phyloP scores from a whole-genome alignment of 2,113 vertebrate species.

The Hylia prasina region DNA sequence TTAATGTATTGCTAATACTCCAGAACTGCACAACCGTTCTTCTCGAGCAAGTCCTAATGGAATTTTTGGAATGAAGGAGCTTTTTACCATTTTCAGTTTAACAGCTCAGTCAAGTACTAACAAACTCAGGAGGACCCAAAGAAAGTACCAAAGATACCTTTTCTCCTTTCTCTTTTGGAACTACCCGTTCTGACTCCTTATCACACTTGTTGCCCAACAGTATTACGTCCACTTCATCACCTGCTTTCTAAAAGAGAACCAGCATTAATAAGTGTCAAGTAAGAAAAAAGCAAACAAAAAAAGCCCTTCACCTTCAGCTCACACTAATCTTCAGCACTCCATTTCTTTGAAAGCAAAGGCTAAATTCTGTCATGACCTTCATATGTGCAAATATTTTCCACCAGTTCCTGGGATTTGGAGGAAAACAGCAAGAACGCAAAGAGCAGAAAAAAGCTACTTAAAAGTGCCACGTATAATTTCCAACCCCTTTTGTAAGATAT shows the following conservation, averaged over 20 bases:
- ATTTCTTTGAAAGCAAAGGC: neutral
- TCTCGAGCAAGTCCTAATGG: neutral
- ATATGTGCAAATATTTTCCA: neutral
- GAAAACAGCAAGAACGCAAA: neutral
- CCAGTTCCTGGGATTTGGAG: neutral
- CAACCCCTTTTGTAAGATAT: neutral
- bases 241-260: constrained; percentile 68
- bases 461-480: neutral
- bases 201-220: constrained; percentile 77
- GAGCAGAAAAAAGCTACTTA: neutral
- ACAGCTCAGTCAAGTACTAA: neutral
- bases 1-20: neutral
- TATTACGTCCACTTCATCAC: constrained; percentile 72
- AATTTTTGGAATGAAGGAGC: neutral
- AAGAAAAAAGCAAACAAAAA: neutral
- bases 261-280: constrained; percentile 18
- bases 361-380: neutral
- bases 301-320: neutral
- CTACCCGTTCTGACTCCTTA: constrained; percentile 68
- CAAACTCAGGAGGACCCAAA: neutral
- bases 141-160: constrained; percentile 60
- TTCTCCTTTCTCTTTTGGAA: constrained; percentile 72
- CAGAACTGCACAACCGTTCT: neutral
- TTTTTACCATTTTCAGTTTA: neutral
- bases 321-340: neutral